Evolutionary conservation across 2,888 invertebrate species (phyloP), one percentile per base, ranked within the genome.

Genomic region (Stenurella melanura): DNA sequence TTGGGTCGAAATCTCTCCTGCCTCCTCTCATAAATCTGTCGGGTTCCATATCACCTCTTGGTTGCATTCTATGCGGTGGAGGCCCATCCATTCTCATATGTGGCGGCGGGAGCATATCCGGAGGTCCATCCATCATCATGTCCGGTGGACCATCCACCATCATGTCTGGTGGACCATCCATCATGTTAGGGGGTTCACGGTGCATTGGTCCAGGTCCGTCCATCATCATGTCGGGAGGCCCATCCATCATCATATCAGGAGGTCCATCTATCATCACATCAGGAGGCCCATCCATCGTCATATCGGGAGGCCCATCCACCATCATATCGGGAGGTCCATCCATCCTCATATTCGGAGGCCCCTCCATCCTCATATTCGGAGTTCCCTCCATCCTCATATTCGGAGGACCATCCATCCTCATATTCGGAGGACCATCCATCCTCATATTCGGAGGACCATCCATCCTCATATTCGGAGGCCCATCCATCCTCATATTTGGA

Each of bases 21-120:
- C 86, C 85, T 18, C 86, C 82, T 67, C 87, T 80, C 79, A 83
- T 81, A 71, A 84, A 87, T n/a, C 86, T 81, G 11, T 85, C 85
- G 19, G 74, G 77, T 21, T 82, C 82, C 64, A 64, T 64, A 21
- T 64, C 60, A 50, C 80, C 80, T 21, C 80, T 72, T n/a, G 63
- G 64, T 15, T 63, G 71, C 69, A 76, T 64, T 38, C 58, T 60
- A 61, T 60, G 70, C 38, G 34, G 54, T 26, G 38, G 75, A 7
- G 74, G 76, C 0, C 74, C 72, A 30, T 70, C 77, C 26, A 64
- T 70, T 73, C 17, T 74, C 57, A 64, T 64, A 17, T 63, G 57
- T 17, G 64, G 74, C 4, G 76, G 78, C 4, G n/a, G n/a, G n/a
- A 54, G 18, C 42, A 68, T 60, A 42, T 71, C 56, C 7, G 74